Evolutionary conservation across 2,113 vertebrate species (phyloP), one percentile per base, ranked within the genome.

Genomic region (Geococcyx californianus): DNA sequence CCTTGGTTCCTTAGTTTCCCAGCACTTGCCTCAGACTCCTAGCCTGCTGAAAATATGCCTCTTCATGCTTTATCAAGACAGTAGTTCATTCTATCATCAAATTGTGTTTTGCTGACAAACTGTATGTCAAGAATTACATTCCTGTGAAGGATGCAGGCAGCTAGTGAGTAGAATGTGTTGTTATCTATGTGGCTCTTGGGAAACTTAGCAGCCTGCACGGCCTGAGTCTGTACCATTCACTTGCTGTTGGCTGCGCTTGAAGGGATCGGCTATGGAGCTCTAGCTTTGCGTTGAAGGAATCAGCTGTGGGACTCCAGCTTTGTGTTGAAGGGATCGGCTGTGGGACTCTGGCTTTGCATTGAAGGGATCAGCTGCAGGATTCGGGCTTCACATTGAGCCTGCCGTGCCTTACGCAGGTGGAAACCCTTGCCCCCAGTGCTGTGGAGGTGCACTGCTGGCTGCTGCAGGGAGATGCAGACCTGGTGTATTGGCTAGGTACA

Each of bases 61-160:
- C 52, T 73, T 33, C 64, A 34, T 93, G 64, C 88, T 54, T 84
- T 60, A 92, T 83, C 76, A 84, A 74, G 85, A 94, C 92, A 93
- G 89, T 81, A 89, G 73, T 66, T 91, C 62, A 21, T 94, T 97
- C 84, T 80, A 84, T 62, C 45, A 3, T 11, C 44, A 58, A 90
- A 86, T 86, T 86, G 36, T 67, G 16, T 82, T 92, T 72, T 93
- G 83, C 83, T 75, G 73, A 93, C 83, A 80, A 95, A 89, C 85
- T 86, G 74, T 25, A n/a, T 14, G 4, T 90, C 6, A 9, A 80
- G 59, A 52, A 66, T 81, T 81, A 20, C 83, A 26, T 87, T 83
- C 34, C 82, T 84, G 34, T 34, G 42, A 74, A 73, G 77, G 79
- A 44, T 6, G 20, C 28, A 6, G 67, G 80, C 76, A 83, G 58